Conservation (phyloP, 2,888 invertebrate species). For the Odontocolon sp. region DNA sequence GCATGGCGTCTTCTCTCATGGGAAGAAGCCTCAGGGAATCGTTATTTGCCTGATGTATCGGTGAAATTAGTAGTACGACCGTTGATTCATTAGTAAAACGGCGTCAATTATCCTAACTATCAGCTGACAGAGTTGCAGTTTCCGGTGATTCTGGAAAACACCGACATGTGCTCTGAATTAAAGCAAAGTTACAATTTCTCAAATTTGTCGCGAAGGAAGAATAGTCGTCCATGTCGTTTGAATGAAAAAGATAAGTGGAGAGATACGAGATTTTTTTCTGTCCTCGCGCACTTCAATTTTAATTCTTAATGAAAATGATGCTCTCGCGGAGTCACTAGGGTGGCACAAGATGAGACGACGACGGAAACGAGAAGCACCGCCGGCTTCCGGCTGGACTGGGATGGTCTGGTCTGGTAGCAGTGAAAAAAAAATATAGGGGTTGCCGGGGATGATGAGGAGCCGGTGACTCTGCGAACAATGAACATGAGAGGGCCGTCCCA, state of each 20-base stretch:
- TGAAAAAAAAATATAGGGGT: conserved; percentile 59
- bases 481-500: conserved; percentile 78
- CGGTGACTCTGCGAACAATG: conserved; percentile 77
- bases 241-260: conserved; percentile 73
- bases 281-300: conserved; percentile 70
- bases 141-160: background rate
- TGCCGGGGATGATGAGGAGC: conserved; percentile 65
- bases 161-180: background rate
- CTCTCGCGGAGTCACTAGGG: conserved; percentile 75
- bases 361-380: conserved; percentile 50
- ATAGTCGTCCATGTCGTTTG: conserved; percentile 66
- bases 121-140: conserved; percentile 23
- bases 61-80: conserved; percentile 69
- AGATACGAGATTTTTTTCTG: conserved; percentile 52
- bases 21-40: conserved; percentile 58
- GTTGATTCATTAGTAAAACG: conserved; percentile 71
- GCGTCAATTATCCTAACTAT: conserved; percentile 68
- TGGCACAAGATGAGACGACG: conserved; percentile 72
- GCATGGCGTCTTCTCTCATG: conserved; percentile 46
- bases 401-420: conserved; percentile 15
- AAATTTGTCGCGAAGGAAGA: conserved; percentile 25
- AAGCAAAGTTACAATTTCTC: background rate
- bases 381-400: conserved; percentile 20
- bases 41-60: conserved; percentile 58
- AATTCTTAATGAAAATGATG: conserved; percentile 80